Evolutionary conservation across 2,888 invertebrate species (phyloP).

Genomic region (Lasius fuliginosus): DNA sequence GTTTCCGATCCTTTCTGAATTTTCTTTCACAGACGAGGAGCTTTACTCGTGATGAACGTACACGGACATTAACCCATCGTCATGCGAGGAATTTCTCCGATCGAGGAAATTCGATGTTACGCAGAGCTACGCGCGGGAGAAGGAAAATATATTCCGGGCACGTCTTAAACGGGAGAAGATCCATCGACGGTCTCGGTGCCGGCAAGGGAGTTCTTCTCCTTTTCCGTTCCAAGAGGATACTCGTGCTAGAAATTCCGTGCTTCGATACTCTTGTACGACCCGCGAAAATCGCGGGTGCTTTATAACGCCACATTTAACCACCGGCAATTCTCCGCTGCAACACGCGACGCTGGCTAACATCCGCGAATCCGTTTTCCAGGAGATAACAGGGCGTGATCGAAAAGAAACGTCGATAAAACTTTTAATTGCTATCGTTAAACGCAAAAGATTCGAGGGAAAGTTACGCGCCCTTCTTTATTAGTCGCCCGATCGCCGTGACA

Average conservation of each 20-base stretch:
- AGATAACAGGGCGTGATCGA: constrained; percentile 48
- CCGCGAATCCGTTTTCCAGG: constrained; percentile 29
- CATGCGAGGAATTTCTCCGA: constrained; percentile 42
- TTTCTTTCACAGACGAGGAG: not conserved
- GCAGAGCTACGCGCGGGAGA: constrained; percentile 11
- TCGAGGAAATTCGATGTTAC: constrained; percentile 38
- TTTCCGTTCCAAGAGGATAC: constrained; percentile 39
- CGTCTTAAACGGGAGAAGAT: constrained; percentile 62
- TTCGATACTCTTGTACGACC: constrained; percentile 66
- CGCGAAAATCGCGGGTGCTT: constrained; percentile 71
- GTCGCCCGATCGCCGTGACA: constrained; percentile 30
- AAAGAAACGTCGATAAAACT: constrained; percentile 80
- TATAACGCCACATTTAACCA: constrained; percentile 81
- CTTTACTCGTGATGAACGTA: not conserved
- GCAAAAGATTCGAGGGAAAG: constrained; percentile 37
- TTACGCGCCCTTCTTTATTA: constrained; percentile 42
- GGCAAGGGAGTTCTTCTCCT: constrained; percentile 53
- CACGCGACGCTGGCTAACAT: constrained; percentile 51
- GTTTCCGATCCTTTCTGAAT: constrained; percentile 20
- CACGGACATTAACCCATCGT: constrained; percentile 46
- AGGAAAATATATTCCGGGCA: constrained; percentile 63
- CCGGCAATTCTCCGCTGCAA: constrained; percentile 77
- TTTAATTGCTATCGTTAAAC: constrained; percentile 80
- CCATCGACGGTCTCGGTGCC: constrained; percentile 45
- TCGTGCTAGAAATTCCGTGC: not conserved